Evolutionary conservation across 2,113 vertebrate species (phyloP).

Genomic region (Gymnobelideus leadbeateri): DNA sequence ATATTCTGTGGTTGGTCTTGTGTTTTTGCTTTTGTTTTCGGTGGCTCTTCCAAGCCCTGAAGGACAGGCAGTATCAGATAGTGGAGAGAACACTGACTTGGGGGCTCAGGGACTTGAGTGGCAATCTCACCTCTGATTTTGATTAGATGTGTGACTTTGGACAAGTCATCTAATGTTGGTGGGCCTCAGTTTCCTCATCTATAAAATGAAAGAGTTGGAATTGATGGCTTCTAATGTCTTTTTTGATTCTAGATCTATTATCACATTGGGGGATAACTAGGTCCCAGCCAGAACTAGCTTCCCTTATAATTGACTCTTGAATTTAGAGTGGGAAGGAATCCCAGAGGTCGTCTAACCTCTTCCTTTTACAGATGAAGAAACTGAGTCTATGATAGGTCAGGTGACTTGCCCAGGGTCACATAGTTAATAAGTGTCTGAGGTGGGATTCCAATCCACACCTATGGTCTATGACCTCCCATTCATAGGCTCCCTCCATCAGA

Average conservation of each 20-base stretch:
- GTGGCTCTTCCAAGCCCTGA: neutral
- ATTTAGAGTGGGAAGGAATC: neutral
- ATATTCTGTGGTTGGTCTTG: neutral
- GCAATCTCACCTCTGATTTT: neutral
- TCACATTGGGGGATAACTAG: neutral
- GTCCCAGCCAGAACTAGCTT: neutral
- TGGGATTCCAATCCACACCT: neutral
- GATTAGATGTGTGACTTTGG: neutral
- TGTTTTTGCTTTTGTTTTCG: neutral
- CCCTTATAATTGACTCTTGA: neutral
- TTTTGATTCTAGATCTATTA: neutral
- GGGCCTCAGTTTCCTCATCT: neutral
- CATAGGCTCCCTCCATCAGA: neutral
- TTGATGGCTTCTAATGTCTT: neutral
- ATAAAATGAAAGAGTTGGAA: neutral
- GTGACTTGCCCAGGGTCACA: neutral
- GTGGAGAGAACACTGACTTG: neutral
- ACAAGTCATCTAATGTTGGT: neutral
- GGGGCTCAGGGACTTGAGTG: no score
- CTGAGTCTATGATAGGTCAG: neutral
- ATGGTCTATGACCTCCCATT: neutral
- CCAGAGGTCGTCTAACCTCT: neutral
- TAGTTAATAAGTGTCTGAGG: neutral
- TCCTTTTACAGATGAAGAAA: neutral
- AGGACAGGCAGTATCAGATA: neutral